Conservation (phyloP, 2,113 vertebrate species). For the Ceyx melanurus region DNA sequence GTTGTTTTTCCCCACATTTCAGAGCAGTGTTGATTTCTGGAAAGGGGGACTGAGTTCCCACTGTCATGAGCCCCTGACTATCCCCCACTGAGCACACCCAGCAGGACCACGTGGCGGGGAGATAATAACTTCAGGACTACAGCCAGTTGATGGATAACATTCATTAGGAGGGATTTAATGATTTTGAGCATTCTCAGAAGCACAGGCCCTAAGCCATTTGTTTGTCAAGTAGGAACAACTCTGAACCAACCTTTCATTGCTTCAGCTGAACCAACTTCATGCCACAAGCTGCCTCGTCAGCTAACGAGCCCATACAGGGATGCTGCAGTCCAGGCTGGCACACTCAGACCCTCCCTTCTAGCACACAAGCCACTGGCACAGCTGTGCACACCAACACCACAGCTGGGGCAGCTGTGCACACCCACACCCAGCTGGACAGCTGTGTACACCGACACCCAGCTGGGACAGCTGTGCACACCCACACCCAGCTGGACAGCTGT, state of each 20-base stretch:
- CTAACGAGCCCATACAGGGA: not conserved
- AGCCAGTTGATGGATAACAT: not conserved
- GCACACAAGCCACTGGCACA: too few species aligned
- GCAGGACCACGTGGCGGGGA: not conserved
- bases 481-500: too few species aligned
- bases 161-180: not conserved
- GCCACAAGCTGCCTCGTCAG: not conserved
- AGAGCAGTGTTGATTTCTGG: not conserved
- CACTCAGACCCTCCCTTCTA: too few species aligned
- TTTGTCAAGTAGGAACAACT: not conserved
- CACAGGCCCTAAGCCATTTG: not conserved
- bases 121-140: not conserved
- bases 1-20: not conserved
- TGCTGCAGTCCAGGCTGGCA: not conserved
- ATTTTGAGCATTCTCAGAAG: not conserved
- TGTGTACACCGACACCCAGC: too few species aligned
- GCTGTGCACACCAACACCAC: not conserved
- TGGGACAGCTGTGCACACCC: too few species aligned
- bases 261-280: not conserved
- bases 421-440: too few species aligned
- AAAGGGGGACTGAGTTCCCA: not conserved
- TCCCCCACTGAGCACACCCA: accelerated
- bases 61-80: not conserved
- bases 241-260: not conserved
- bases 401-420: not conserved